Base-by-base conservation (phyloP, 2,113 vertebrate genomes). In the Antigone vipio region DNA sequence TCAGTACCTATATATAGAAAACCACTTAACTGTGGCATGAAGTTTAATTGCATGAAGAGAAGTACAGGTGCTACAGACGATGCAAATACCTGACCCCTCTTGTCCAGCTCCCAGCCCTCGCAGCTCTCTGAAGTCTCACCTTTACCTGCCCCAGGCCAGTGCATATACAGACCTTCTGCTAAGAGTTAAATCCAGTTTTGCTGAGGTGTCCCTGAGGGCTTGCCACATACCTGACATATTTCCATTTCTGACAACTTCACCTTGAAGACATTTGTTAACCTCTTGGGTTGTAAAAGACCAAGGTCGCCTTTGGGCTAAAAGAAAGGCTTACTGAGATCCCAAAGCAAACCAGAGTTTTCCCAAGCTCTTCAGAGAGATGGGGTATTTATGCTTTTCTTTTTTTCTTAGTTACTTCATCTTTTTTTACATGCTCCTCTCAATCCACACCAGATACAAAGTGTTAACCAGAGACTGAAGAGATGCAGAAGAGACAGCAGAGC, bases 141-240 rank as follows among this genome's bases (percentile, higher is more conserved):
- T 75, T 55, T 38, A 12, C 58, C 92, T 89, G 94, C 95, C 97
- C 80, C 90, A 89, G 93, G 94, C 92, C 77, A 89, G 27, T 13
- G 63, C 29, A 22, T 9, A 59, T 10, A 53, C 77, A 40, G 81
- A 92, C 91, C 97, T 97, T 96, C 96, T 97, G 95, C 88, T 91
- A 79, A 90, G 95, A 95, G 92, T 95, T 97, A 92, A 96, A 92
- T 22, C 60, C 98, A 98, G 98, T 96, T 96, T 93, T 94, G 97
- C 98, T 97, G 96, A 79, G 88, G 77, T 96, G 79, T 88, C 96
- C 91, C 89, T 9, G 29, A 38, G 97, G 98, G 97, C 88, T 97
- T 75, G 97, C 97, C 92, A 91, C 98, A 99, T 99, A 96, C 98
- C 98, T 97, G 84, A 97, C 97, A 99, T 99, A 98, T 98, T 97